Evolutionary conservation across 2,797 vertebrate species (phyloP).

Genomic region (Etheostoma nigrum): DNA sequence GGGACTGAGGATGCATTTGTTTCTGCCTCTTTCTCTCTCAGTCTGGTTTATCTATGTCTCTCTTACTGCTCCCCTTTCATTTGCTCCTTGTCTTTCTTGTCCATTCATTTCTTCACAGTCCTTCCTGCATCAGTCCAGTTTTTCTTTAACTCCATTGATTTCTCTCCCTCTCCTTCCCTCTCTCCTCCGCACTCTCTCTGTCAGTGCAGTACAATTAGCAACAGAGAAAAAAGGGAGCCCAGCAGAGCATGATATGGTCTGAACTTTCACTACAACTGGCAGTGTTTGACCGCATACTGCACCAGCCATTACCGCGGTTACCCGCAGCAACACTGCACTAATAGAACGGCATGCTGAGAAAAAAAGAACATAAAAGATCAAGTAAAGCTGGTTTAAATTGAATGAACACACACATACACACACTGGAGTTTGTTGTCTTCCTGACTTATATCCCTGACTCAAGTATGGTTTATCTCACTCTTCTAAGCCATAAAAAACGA

Average conservation of each 20-base stretch:
- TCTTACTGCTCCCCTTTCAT: constrained; percentile 1
- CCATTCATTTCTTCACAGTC: not conserved
- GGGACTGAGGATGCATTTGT: not conserved
- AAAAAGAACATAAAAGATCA: constrained; percentile 3
- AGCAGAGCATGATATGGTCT: constrained; percentile 73
- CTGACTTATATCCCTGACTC: not conserved
- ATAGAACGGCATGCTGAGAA: constrained; percentile 53
- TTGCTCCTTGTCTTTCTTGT: not conserved
- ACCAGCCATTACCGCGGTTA: constrained; percentile 68
- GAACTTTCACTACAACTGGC: constrained; percentile 79
- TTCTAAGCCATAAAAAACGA: not conserved
- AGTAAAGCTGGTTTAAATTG: constrained; percentile 31
- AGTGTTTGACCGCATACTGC: constrained; percentile 71
- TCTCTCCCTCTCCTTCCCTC: constrained; percentile 26
- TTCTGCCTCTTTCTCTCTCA: not conserved
- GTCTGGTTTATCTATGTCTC: not conserved
- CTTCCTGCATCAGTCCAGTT: constrained; percentile 33
- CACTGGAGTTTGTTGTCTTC: not conserved
- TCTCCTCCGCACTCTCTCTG: constrained; percentile 22
- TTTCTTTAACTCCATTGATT: constrained; percentile 47
- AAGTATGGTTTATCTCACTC: constrained; percentile 1
- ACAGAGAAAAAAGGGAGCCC: constrained; percentile 46
- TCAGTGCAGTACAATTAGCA: constrained; percentile 53
- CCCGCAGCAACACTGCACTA: constrained; percentile 71
- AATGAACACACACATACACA: constrained; percentile 14